Evolutionary conservation across 2,113 vertebrate genomes (phyloP).

Genomic region (Enhydra lutris): DNA sequence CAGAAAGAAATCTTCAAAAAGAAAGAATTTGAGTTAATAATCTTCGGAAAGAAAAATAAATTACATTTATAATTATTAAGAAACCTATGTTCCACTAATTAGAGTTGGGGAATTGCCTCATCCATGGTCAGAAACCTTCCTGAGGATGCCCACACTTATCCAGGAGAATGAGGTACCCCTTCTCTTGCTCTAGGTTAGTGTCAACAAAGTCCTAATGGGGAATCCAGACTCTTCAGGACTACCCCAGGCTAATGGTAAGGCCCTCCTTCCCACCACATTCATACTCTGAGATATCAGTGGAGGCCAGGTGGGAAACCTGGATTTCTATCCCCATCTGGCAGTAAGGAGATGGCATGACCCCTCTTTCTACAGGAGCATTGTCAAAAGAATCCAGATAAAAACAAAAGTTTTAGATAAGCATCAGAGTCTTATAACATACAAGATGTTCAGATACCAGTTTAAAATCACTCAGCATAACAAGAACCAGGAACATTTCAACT

Average conservation of each 20-base stretch:
- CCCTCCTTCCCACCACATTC: neutral
- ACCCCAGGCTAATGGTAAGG: too few species aligned
- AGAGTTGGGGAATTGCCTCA: neutral
- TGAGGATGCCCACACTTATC: neutral
- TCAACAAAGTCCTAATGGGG: neutral
- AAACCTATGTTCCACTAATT: neutral
- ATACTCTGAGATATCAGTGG: neutral
- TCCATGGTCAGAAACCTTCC: neutral
- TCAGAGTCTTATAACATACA: neutral
- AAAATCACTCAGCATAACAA: neutral
- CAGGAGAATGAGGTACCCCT: neutral
- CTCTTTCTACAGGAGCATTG: neutral
- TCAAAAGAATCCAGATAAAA: neutral
- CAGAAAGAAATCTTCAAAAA: neutral
- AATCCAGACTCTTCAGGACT: neutral
- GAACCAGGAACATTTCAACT: neutral
- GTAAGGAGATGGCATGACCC: neutral
- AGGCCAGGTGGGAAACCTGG: neutral
- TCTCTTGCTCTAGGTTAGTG: neutral
- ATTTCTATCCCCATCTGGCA: neutral
- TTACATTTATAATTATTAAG: neutral
- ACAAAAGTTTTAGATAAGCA: neutral
- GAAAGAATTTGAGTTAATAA: too few species aligned
- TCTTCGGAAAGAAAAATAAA: neutral
- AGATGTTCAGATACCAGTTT: neutral